Evolutionary conservation across 2,113 vertebrate species (phyloP).

Genomic region (Murina feae): DNA sequence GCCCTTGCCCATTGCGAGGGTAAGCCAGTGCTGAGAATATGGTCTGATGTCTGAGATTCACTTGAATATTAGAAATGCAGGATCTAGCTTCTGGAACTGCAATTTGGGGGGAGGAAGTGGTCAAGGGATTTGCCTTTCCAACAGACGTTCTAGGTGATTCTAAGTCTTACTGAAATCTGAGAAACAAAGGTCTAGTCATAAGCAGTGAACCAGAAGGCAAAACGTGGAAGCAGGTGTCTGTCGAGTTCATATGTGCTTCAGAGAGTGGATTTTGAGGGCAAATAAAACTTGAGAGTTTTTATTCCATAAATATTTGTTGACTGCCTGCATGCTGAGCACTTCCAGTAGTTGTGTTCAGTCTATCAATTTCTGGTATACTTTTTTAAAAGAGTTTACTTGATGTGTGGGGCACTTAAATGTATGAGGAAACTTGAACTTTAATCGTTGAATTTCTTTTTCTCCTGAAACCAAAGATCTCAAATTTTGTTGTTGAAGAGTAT

Average conservation of each 20-base stretch:
- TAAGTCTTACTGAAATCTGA: conserved; percentile 40
- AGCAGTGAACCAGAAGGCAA: not conserved
- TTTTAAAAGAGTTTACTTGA: not conserved
- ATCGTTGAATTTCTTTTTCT: not conserved
- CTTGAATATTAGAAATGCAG: conserved; percentile 15
- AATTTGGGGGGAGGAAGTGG: not conserved
- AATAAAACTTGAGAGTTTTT: not conserved
- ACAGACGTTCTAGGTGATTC: conserved; percentile 25
- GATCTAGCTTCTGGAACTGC: not conserved
- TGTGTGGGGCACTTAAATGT: not conserved
- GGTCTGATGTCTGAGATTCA: not conserved
- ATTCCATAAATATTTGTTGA: not conserved
- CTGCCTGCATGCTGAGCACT: not conserved
- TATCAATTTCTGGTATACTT: not conserved
- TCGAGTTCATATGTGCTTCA: not conserved
- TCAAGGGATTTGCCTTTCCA: conserved; percentile 33
- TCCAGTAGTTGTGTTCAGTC: not conserved
- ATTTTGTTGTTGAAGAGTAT: conserved; percentile 22
- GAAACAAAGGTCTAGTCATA: not conserved
- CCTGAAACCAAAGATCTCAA: conserved; percentile 32
- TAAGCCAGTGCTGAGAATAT: not conserved
- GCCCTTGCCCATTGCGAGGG: not conserved
- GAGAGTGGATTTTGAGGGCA: not conserved
- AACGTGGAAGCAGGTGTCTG: not conserved
- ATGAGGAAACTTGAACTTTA: conserved; percentile 28